A percentile compares a stretch with the other conserved stretches of the same genome.
These are phyloP conservation scores for Phoxinus dragarum DNA, from an alignment of 2,797 vertebrate genomes.

Conservation along the genomic window DNA sequence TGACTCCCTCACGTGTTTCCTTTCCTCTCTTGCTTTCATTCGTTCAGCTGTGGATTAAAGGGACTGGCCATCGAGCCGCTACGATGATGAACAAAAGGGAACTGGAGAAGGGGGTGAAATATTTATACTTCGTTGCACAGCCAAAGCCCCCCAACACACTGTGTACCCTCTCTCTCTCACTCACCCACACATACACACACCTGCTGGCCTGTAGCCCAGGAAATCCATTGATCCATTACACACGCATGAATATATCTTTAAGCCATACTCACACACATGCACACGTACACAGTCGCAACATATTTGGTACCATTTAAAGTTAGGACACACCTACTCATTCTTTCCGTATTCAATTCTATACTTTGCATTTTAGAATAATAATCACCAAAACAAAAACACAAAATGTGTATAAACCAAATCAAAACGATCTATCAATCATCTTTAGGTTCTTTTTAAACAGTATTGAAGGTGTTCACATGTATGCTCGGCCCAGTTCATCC, in stretches of 20 bases:
- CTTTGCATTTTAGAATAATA: background rate
- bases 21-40: slow-evolving; percentile 32
- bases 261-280: background rate
- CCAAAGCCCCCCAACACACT: slow-evolving; percentile 62
- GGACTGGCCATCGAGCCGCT: slow-evolving; percentile 57
- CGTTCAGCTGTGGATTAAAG: slow-evolving; percentile 56
- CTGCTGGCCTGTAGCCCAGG: slow-evolving; percentile 37
- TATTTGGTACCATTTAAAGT: background rate
- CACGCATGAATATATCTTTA: background rate
- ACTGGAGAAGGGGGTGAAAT: slow-evolving; percentile 75
- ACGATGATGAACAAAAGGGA: slow-evolving; percentile 73
- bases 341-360: background rate
- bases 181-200: background rate
- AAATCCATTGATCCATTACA: slow-evolving; percentile 27
- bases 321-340: background rate
- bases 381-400: background rate
- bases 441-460: background rate
- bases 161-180: slow-evolving; percentile 56
- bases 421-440: background rate
- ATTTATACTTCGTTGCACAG: slow-evolving; percentile 75
- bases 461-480: background rate
- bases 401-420: background rate
- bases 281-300: background rate
- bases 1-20: slow-evolving; percentile 25
- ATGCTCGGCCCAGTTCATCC: background rate